phyloP scores from a whole-genome alignment of 1,140 invertebrate species.

The Drosophila guanche region DNA sequence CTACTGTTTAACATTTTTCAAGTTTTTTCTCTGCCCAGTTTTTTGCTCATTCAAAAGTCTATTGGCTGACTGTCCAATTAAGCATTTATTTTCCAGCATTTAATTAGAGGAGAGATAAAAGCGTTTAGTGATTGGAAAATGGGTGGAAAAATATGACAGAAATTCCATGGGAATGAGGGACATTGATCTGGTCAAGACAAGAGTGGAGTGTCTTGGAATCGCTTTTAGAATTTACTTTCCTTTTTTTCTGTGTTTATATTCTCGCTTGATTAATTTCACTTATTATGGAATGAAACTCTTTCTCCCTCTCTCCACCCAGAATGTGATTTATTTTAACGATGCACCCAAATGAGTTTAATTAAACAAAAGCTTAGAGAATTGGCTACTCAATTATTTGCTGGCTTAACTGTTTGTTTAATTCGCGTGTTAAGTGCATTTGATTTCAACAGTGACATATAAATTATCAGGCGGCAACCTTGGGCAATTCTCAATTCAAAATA shows the following conservation, averaged over 20 bases:
- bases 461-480: constrained; percentile 73
- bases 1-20: constrained; percentile 48
- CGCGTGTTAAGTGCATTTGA: constrained; percentile 73
- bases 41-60: constrained; percentile 67
- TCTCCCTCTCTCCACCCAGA: not conserved
- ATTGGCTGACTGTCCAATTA: constrained; percentile 71
- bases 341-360: constrained; percentile 69
- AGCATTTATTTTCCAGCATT: constrained; percentile 71
- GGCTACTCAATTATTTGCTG: constrained; percentile 41
- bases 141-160: constrained; percentile 50
- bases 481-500: constrained; percentile 66
- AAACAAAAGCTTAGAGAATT: constrained; percentile 49
- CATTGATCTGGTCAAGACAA: no score
- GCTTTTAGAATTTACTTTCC: constrained; percentile 2
- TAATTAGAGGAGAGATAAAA: constrained; percentile 72
- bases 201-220: no score
- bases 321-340: constrained; percentile 73
- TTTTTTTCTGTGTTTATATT: constrained; percentile 44
- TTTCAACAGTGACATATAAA: constrained; percentile 75
- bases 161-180: constrained; percentile 11
- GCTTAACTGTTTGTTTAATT: constrained; percentile 41
- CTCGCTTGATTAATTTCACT: constrained; percentile 61
- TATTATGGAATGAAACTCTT: constrained; percentile 17
- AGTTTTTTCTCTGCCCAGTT: constrained; percentile 18
- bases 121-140: constrained; percentile 34